Conservation (phyloP, 2,888 invertebrate species). For the Noctuana brunneofusca region DNA sequence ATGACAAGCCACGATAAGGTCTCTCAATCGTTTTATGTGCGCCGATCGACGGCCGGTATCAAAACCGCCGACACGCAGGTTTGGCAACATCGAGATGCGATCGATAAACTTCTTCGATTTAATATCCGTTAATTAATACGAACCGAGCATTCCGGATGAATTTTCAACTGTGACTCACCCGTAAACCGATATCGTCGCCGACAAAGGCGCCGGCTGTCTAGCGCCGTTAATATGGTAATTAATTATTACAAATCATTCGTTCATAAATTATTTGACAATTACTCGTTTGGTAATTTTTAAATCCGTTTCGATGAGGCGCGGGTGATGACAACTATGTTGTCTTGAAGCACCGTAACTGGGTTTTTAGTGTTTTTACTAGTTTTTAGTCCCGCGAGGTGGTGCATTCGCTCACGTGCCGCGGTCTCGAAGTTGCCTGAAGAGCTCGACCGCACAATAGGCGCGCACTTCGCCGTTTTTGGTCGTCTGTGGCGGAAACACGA, state of each 20-base stretch:
- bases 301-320: conserved; percentile 41
- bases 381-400: conserved; percentile 35
- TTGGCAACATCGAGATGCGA: conserved; percentile 79
- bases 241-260: conserved; percentile 77
- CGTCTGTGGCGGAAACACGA: conserved; percentile 58
- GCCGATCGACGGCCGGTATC: conserved; percentile 62
- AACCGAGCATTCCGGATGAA: conserved; percentile 74
- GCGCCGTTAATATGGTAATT: conserved; percentile 79
- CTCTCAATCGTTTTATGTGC: conserved; percentile 58
- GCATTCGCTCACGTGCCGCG: conserved; percentile 65
- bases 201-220: conserved; percentile 74
- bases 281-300: conserved; percentile 53
- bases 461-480: conserved; percentile 62
- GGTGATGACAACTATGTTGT: conserved; percentile 17
- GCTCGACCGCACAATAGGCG: conserved; percentile 61
- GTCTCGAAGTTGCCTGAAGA: conserved; percentile 44
- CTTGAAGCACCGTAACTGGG: conserved; percentile 11
- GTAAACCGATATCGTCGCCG: conserved; percentile 72
- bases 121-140: conserved; percentile 82
- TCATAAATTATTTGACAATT: conserved; percentile 70
- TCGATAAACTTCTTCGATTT: conserved; percentile 80
- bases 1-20: conserved; percentile 76
- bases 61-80: conserved; percentile 73
- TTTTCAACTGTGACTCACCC: conserved; percentile 76
- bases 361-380: too few relatives aligned